Evolutionary conservation across 1,140 invertebrate genomes (phyloP), one percentile per base, ranked within the genome.

Genomic region (Zaprionus africanus): DNA sequence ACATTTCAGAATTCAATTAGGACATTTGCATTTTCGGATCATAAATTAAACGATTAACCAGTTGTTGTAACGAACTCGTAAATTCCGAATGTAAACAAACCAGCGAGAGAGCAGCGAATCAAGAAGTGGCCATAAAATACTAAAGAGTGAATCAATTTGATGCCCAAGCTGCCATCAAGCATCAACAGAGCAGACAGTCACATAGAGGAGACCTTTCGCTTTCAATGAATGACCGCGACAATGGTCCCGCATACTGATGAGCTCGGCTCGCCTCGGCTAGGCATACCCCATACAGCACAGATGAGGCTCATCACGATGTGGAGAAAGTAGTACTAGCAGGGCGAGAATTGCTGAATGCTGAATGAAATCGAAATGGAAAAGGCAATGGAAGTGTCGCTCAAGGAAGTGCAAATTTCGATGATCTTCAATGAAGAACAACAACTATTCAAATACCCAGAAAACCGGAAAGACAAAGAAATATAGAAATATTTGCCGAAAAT

Each of bases 331-430:
- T 62, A 36, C 61, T 62, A 36, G 53, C 79, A 78, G 78, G 73
- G 72, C 83, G 76, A 86, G 80, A 87, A 86, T 86, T 78, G 84
- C 77, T 88, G 62, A 86, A 86, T 78, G 84, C 77, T 88, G 62
- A 86, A 86, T 87, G 80, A 71, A 64, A 67, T 46, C 28, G 49
- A 70, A 70, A 62, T 66, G 63, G 56, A 58, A 54, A 66, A 66
- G 69, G 11, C 31, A 46, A 67, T 60, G 49, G 26, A 79, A 82
- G 77, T 86, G 84, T 86, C 84, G 83, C 82, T 43, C 62, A 87
- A 87, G 83, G 82, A 85, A 86, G 79, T 77, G 78, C 76, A 82
- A 85, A 86, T 82, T 24, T 57, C 24, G 22, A 56, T 41, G 24
- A 43, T 41, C 11, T 46, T 24, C 56, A 36, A 4, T 28, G 31